These are phyloP conservation scores for Apodemus speciosus DNA, from an alignment of 2,113 vertebrate genomes.

Conservation along the genomic window DNA sequence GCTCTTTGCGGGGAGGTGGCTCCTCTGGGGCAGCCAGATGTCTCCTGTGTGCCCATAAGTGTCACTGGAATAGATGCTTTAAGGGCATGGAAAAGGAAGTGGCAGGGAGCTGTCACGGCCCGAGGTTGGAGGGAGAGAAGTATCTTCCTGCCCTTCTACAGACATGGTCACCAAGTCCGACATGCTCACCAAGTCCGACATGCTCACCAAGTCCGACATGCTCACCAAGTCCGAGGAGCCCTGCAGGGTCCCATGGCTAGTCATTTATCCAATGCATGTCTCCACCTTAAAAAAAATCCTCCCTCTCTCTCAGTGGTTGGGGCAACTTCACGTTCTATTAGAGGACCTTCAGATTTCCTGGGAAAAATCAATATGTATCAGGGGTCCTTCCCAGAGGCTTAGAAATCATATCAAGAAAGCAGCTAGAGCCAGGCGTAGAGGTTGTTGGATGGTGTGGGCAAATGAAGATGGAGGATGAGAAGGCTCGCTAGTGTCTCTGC, in stretches of 20 bases:
- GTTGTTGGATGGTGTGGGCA: background rate
- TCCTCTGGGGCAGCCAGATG: background rate
- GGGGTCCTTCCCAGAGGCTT: background rate
- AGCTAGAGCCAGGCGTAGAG: background rate
- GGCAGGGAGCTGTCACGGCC: rapidly evolving
- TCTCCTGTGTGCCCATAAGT: background rate
- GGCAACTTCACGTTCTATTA: background rate
- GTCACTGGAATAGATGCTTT: background rate
- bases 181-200: background rate
- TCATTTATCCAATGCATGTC: background rate
- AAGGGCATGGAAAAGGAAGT: background rate
- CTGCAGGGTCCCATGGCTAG: background rate
- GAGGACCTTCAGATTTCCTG: background rate
- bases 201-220: background rate
- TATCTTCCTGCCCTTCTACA: background rate
- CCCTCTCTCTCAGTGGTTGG: background rate
- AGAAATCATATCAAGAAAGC: background rate
- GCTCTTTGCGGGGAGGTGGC: background rate
- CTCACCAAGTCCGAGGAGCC: background rate
- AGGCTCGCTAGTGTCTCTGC: background rate
- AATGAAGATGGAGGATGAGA: rapidly evolving
- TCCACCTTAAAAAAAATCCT: background rate
- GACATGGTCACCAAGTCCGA: background rate
- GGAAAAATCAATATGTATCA: background rate
- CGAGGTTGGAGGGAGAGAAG: background rate